Evolutionary conservation across 2,113 vertebrate genomes (phyloP), one percentile per base, ranked within the genome.

Genomic region (Jaculus jaculus): DNA sequence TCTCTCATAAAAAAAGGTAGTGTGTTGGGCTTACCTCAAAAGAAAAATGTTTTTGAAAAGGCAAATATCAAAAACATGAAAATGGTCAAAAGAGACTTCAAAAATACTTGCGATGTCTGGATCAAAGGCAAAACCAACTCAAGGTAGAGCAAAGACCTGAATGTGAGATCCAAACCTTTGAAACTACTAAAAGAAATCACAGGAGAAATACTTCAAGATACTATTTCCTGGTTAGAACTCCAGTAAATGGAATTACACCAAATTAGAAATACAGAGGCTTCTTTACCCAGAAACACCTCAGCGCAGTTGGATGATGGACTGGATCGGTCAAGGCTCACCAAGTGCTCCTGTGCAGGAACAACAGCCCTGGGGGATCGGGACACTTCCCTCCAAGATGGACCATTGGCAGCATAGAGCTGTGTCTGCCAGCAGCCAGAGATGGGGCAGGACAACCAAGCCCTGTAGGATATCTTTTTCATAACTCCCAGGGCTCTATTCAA

Each of bases 401-500:
- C 63, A 89, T 15, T 11, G 1, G 34, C 26, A 2, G 0, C 2
- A 28, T 28, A 13, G 32, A 18, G 10, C 39, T 65, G n/a, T 30
- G 75, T 72, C 54, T 24, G 21, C 30, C 34, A 68, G 2, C 0
- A n/a, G 13, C 42, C 26, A 71, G 77, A 15, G 0, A 6, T 6
- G 20, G 74, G 65, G 1, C 61, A 2, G 0, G 8, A 16, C 3
- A n/a, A 15, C 20, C n/a, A 61, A 61, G 60, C 16, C 6, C 28
- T 13, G 0, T 4, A 9, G 11, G 4, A 51, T 15, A 0, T 23
- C 11, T 2, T 84, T 39, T 24, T n/a, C 5, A 3, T 24, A 16
- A 12, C 23, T 24, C 21, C 69, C 69, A 24, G 28, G 2, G 23
- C 8, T 10, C 32, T 30, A 2, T 7, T 28, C 2, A 16, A 1